Evolutionary conservation across 2,113 vertebrate species (phyloP).

Genomic region (Mungos mungo): DNA sequence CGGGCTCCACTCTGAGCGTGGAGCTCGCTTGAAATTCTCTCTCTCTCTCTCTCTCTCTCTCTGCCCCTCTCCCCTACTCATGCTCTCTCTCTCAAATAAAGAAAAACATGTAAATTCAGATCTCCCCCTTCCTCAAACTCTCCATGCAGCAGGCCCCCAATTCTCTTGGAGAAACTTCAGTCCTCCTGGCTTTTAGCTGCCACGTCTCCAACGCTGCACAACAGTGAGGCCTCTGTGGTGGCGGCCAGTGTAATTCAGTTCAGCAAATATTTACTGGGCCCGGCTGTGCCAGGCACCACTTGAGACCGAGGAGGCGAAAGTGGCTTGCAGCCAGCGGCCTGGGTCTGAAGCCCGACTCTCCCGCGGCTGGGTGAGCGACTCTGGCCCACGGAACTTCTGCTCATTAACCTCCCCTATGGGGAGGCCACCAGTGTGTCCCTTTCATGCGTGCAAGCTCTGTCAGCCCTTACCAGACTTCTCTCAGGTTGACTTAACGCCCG

Average conservation of each 20-base stretch:
- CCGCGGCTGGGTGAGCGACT: not conserved
- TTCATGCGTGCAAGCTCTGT: not conserved
- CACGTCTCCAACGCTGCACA: not conserved
- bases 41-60: too few species aligned
- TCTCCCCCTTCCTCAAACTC: not conserved
- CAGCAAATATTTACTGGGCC: constrained; percentile 67
- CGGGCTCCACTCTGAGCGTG: too few species aligned
- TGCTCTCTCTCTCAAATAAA: too few species aligned
- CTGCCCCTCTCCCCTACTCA: too few species aligned
- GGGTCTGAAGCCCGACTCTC: not conserved
- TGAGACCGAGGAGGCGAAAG: not conserved
- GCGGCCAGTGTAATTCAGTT: not conserved
- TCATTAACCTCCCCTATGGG: not conserved
- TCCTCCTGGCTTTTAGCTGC: constrained; percentile 22
- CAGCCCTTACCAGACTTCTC: not conserved
- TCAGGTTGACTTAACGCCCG: not conserved
- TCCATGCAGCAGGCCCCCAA: too few species aligned
- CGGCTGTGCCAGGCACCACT: not conserved
- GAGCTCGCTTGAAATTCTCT: too few species aligned
- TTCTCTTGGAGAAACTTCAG: constrained; percentile 8
- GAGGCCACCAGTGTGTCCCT: not conserved
- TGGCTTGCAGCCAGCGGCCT: not conserved
- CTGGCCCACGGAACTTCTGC: not conserved
- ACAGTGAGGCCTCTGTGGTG: not conserved
- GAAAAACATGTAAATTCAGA: not conserved